Conservation (phyloP, 1,140 invertebrate genomes). For the Chelonus insularis region DNA sequence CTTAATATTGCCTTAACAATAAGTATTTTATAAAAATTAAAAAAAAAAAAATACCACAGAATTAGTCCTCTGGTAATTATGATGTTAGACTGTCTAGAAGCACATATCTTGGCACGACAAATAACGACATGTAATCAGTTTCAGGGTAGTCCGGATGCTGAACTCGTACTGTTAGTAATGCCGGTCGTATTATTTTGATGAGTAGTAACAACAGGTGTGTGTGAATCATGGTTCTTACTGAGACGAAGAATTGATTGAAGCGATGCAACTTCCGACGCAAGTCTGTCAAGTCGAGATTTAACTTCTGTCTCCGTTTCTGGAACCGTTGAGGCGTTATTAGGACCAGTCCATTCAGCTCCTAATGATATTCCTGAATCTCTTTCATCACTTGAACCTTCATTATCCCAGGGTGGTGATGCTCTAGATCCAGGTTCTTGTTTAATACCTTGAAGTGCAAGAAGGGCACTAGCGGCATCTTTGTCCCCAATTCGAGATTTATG, state of each 20-base stretch:
- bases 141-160: conserved; percentile 23
- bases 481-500: conserved; percentile 90
- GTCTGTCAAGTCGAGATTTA: conserved; percentile 80
- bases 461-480: conserved; percentile 79
- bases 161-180: conserved; percentile 28
- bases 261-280: conserved; percentile 90
- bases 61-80: not conserved
- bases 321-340: conserved; percentile 50
- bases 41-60: not conserved
- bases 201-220: conserved; percentile 22
- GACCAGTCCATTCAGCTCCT: conserved; percentile 68
- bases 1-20: not conserved
- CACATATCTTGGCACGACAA: conserved; percentile 25
- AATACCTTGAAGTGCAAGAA: conserved; percentile 78
- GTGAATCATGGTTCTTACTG: conserved; percentile 40
- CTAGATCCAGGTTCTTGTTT: conserved; percentile 78
- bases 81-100: conserved; percentile 3
- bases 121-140: not conserved
- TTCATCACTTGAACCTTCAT: conserved; percentile 83
- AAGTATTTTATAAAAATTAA: too few relatives aligned
- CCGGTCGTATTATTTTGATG: conserved; percentile 33
- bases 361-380: conserved; percentile 85
- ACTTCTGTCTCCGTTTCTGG: conserved; percentile 73
- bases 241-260: conserved; percentile 73
- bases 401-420: conserved; percentile 79